Evolutionary conservation across 2,888 invertebrate genomes (phyloP), one percentile per base, ranked within the genome.

Genomic region (Lasius platythorax): DNA sequence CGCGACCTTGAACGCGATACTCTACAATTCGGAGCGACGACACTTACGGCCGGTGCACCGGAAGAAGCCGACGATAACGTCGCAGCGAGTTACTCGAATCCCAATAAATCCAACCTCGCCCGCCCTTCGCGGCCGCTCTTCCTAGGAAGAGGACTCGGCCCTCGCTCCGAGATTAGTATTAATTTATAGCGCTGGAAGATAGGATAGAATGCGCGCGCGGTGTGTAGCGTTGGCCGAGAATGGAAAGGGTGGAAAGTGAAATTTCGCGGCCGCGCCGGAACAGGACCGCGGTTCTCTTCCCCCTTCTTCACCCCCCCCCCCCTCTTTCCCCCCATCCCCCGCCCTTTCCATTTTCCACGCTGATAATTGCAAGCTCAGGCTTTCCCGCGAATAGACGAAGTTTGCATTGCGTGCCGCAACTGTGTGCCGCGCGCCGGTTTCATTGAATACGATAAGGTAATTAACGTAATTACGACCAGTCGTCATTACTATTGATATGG

Each of bases 181-280:
- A 92, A 91, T 91, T 91, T 92, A 91, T 91, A 91, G 92, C 89
- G 85, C 72, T 85, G 86, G 90, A 82, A 91, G 91, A 91, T 91
- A 89, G 91, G 88, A 89, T 86, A 84, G 89, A 91, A 84, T 76
- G 82, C 83, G 76, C 76, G 85, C 33, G 72, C 23, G 23, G 84
- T 23, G 70, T 78, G 12, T 73, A 83, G 64, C 50, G 83, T 63
- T 46, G 78, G 78, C 33, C 66, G 79, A 74, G 76, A 67, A 66
- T 84, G 50, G 72, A 82, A 83, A 85, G 91, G 89, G 84, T 85
- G 89, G 87, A 89, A 90, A 91, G 89, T 90, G 91, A 91, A 91
- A 91, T 90, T 90, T 85, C 81, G 87, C 84, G 90, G 88, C 85
- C 85, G 82, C 79, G 79, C 79, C 86, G 85, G 74, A 87, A 87